Base-by-base conservation (phyloP, 1,140 invertebrate genomes). In the Helicoverpa zea region DNA sequence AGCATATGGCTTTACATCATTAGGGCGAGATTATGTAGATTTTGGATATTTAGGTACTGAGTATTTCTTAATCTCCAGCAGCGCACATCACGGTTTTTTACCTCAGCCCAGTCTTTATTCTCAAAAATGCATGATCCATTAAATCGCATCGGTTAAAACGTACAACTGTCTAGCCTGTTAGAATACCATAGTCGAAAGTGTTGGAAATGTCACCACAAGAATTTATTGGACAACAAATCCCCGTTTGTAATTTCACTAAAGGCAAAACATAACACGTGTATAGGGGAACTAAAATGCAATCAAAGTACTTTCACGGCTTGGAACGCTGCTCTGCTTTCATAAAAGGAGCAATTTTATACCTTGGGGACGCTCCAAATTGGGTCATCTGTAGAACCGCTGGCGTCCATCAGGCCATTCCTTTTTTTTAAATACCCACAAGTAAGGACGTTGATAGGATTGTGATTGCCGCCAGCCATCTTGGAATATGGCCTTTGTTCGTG, bases 401-500 rank as follows among this genome's bases (percentile, higher is more conserved):
- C 61, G 70, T 77, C 59, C 63, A 23, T 49, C 79, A 70, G 72
- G 49, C 79, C 72, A 80, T 86, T 86, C 68, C 35, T 52, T 51
- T 83, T 80, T 68, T 83, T 84, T 85, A 83, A 63, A n/a, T 70
- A 47, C 56, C 23, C 47, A 30, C 64, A 79, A 79, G 80, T 80
- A 78, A 83, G 68, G 78, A 78, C 66, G 51, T 35, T 51, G 43
- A 52, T 59, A 78, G 59, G 73, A 79, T 79, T 74, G 63, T 49
- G 11, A 30, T 61, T 81, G 79, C 79, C 75, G 61, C 74, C 82
- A 78, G 81, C 85, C 85, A 85, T 87, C 84, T 89, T 88, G 68
- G 72, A 59, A 79, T 80, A 81, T 74, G 18, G 76, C 81, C 86
- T 84, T 92, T 91, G 89, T 91, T 87, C 76, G 80, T 56, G 83